Evolutionary conservation across 92 coral and sea anemone species (phyloP).

Genomic region (Parazoanthus darwini): DNA sequence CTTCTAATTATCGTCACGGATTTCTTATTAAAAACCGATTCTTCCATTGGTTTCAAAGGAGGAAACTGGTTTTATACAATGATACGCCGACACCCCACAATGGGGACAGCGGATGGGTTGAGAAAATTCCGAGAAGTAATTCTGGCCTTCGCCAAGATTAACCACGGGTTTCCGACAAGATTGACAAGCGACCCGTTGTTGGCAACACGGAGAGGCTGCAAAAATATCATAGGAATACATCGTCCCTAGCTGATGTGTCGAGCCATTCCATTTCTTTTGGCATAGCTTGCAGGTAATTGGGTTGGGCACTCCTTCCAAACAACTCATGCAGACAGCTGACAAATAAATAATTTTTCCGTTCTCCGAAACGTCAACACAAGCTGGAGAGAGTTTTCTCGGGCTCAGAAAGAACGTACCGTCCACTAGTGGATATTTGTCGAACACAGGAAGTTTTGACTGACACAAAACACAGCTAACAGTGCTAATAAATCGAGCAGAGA

Average conservation of each 20-base stretch:
- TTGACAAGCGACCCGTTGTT: constrained; percentile 88
- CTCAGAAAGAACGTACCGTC: constrained; percentile 96
- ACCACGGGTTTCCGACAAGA: constrained; percentile 93
- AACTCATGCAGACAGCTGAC: constrained; percentile 93
- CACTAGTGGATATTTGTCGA: constrained; percentile 95
- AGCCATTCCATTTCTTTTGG: constrained; percentile 91
- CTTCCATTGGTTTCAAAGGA: constrained; percentile 59
- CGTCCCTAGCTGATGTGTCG: constrained; percentile 94
- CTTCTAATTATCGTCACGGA: constrained; percentile 3
- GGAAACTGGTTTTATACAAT: constrained; percentile 85
- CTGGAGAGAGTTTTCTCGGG: constrained; percentile 81
- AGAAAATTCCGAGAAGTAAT: constrained; percentile 91
- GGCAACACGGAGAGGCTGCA: constrained; percentile 98
- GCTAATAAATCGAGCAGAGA: constrained; percentile 74
- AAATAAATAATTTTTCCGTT: constrained; percentile 79
- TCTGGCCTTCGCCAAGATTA: constrained; percentile 72
- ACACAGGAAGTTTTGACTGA: constrained; percentile 84
- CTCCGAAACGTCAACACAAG: constrained; percentile 85
- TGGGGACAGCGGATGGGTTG: constrained; percentile 93
- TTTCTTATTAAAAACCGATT: constrained; percentile 14
- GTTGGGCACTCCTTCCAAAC: constrained; percentile 92
- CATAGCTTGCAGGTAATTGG: constrained; percentile 93
- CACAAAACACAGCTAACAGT: constrained; percentile 91
- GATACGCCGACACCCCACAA: constrained; percentile 92
- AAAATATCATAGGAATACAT: constrained; percentile 94